Evolutionary conservation across 2,888 invertebrate genomes (phyloP).

Genomic region (Seira sanloemensis): DNA sequence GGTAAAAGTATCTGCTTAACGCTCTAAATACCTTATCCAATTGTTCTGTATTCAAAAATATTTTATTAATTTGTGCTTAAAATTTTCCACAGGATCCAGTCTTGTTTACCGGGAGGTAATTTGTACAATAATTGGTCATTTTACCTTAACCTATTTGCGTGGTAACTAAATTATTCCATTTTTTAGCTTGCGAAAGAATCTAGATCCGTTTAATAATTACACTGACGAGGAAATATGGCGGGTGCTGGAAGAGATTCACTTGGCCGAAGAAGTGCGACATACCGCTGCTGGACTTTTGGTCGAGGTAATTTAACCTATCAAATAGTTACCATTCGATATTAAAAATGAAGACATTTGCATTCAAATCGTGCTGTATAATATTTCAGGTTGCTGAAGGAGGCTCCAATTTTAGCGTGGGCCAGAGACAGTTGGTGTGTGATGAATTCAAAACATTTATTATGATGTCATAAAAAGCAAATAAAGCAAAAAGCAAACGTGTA

Average conservation of each 20-base stretch:
- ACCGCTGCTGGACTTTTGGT: constrained; percentile 56
- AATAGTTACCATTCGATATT: background rate
- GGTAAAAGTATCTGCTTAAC: too few species aligned
- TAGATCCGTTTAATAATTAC: constrained; percentile 65
- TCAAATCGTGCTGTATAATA: background rate
- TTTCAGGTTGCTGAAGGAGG: constrained; percentile 75
- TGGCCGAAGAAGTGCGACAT: constrained; percentile 60
- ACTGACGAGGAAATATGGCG: constrained; percentile 65
- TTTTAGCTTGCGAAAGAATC: constrained; percentile 55
- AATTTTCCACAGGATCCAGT: constrained; percentile 52
- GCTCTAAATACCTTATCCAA: too few species aligned
- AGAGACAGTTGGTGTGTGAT: constrained; percentile 77
- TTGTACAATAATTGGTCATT: too few species aligned
- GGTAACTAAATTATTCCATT: too few species aligned
- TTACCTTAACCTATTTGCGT: too few species aligned
- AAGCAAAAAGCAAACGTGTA: too few species aligned
- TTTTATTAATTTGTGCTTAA: background rate
- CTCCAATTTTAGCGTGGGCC: constrained; percentile 76
- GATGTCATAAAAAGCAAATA: too few species aligned
- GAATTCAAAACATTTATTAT: too few species aligned
- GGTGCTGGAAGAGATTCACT: constrained; percentile 65
- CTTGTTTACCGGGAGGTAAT: constrained; percentile 38
- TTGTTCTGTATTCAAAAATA: background rate
- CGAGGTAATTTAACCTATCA: too few species aligned
- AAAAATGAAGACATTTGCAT: background rate